Percentiles rank a stretch among this genome's conserved stretches.
Evolutionary conservation across 2,888 invertebrate genomes (phyloP).

Genomic region (Nipponacmea schrenckii): DNA sequence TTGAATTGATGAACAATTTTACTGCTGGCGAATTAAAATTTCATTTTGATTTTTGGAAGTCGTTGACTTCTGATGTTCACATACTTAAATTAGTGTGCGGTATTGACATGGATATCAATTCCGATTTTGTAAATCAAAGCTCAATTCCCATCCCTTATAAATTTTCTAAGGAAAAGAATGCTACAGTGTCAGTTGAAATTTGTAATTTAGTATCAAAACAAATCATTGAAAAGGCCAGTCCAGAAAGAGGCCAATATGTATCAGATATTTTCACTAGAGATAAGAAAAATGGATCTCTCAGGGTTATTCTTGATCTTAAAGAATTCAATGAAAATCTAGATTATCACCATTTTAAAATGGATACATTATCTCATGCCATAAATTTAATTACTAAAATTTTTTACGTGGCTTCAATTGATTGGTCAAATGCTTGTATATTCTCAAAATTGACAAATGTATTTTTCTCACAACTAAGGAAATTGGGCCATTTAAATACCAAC

Average conservation of each 20-base stretch:
- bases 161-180: conserved; percentile 2
- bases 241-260: background rate
- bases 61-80: conserved; percentile 5
- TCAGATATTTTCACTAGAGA: background rate
- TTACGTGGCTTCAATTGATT: conserved; percentile 3
- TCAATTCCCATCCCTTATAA: background rate
- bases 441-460: conserved; percentile 11
- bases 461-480: no score
- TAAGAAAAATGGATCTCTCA: conserved; percentile 12
- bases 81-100: conserved; percentile 5
- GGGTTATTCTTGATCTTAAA: conserved; percentile 3
- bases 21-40: conserved; percentile 3
- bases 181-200: background rate
- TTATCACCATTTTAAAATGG: background rate
- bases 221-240: background rate
- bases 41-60: background rate
- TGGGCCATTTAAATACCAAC: background rate
- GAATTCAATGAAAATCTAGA: background rate
- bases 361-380: background rate
- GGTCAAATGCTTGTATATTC: conserved; percentile 11
- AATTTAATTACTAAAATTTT: conserved; percentile 4
- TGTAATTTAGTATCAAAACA: background rate
- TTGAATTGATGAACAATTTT: conserved; percentile 3
- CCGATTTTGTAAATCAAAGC: background rate
- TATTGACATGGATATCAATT: background rate